Base-by-base conservation (phyloP, 2,113 vertebrate species). In the Lethenteron camtschaticum region DNA sequence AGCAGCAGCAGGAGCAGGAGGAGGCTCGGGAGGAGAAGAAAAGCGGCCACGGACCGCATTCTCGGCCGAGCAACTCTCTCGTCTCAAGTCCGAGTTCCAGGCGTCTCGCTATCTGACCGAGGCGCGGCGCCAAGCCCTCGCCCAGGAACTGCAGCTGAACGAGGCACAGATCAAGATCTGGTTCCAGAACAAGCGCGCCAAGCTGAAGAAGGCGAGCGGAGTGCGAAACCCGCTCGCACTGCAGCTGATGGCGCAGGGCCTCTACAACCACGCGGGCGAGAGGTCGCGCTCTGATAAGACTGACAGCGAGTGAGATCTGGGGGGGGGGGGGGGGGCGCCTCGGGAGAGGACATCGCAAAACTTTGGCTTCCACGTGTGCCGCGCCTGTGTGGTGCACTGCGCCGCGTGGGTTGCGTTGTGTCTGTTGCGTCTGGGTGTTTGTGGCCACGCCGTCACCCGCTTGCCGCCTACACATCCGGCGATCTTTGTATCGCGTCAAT, bases 81-180 rank as follows among this genome's bases (percentile, higher is more conserved):
- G 87, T 79, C 85, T 92, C 70, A 90, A 90, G 76, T 77, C 85
- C 1, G 88, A 89, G 81, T 89, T 92, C 73, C 87, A 89, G 79
- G 85, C 83, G 56, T 89, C 89, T 78, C 83, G 88, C 70, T 92
- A 92, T 79, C 80, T 92, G 83, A 90, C 88, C 0, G 88, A 92
- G 78, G 87, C 90, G 81, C 78, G 88, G 77, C 80, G 88, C 13
- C 87, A 90, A 79, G 83, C 83, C 78, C 80, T 92, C 79, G 88
- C 88, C 2, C 84, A 86, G 73, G 87, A 92, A 73, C 86, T 92
- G 72, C 83, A 84, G 77, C 85, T 92, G 71, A 92, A 90, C 63
- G 88, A 92, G 78, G 88, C 88, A 9, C 88, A 92, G 81, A 92
- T 92, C 79, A 92, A 92, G 78, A 92, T 92, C 76, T 92, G 88